These are phyloP conservation scores for Palythoa heliodiscus DNA, from an alignment of 92 coral and sea anemone species.

Conservation along the genomic window DNA sequence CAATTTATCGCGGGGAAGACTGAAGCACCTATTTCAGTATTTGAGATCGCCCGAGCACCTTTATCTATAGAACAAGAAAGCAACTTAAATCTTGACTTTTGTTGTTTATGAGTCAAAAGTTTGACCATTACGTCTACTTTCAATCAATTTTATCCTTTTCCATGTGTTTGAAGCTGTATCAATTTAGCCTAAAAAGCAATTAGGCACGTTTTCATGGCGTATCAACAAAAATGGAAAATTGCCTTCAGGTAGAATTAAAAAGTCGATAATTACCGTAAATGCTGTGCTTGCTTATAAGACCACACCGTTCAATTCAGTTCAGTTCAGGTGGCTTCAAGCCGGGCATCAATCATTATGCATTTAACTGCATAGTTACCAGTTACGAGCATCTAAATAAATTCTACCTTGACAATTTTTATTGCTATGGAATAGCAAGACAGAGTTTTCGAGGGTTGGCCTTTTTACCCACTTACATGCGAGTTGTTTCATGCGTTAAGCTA, in stretches of 20 bases:
- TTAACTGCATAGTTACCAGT: neutral
- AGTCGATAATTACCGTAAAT: conserved; percentile 10
- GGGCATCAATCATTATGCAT: neutral
- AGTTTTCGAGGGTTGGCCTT: neutral
- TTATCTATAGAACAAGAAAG: too few relatives aligned
- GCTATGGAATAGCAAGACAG: neutral
- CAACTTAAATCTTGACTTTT: neutral
- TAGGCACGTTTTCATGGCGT: conserved; percentile 25
- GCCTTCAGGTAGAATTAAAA: conserved; percentile 34
- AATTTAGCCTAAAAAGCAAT: conserved; percentile 32
- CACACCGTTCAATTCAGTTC: conserved; percentile 21
- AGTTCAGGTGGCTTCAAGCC: neutral
- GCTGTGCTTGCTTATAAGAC: neutral
- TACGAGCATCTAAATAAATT: neutral
- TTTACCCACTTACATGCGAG: neutral
- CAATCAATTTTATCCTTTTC: conserved; percentile 19
- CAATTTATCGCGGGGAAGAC: neutral
- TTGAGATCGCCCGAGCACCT: too few relatives aligned
- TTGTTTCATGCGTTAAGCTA: neutral
- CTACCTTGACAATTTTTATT: neutral
- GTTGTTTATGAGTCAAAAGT: neutral
- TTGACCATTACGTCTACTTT: conserved; percentile 5
- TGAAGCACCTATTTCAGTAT: neutral
- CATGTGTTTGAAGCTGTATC: conserved; percentile 16
- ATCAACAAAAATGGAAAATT: conserved; percentile 5